These are phyloP conservation scores for Zootermopsis nevadensis DNA, from an alignment of 2,888 invertebrate genomes.

Conservation along the genomic window DNA sequence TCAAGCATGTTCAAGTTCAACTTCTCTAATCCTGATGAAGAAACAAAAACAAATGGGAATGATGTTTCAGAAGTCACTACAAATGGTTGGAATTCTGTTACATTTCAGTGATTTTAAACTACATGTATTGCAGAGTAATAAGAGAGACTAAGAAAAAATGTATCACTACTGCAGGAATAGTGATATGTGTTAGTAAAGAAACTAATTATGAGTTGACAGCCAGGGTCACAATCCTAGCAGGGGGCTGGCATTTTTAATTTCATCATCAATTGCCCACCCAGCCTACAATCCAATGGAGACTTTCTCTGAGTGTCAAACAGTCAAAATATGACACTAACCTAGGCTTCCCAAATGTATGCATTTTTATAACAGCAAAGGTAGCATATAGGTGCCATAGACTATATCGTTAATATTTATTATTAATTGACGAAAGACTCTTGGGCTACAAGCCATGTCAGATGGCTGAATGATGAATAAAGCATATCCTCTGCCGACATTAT, in stretches of 20 bases:
- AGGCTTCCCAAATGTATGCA: too few relatives aligned
- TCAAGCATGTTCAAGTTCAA: conserved; percentile 5
- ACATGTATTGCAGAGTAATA: background rate
- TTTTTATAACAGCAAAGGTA: too few relatives aligned
- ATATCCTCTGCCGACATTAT: too few relatives aligned
- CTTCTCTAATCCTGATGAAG: conserved; percentile 6
- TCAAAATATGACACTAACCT: too few relatives aligned
- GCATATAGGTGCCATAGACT: too few relatives aligned
- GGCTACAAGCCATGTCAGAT: too few relatives aligned
- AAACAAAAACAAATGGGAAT: background rate
- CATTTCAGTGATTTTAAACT: background rate
- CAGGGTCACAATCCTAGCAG: background rate
- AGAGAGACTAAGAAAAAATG: background rate
- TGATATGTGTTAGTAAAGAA: background rate
- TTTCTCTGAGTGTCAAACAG: too few relatives aligned
- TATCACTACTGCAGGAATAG: background rate
- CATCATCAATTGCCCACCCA: background rate
- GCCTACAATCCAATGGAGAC: too few relatives aligned
- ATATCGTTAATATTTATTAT: too few relatives aligned
- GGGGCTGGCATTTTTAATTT: background rate
- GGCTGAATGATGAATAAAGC: too few relatives aligned
- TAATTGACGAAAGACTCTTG: too few relatives aligned
- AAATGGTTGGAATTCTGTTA: background rate
- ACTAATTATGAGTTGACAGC: background rate
- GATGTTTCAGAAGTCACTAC: background rate